These are phyloP conservation scores for Taenioides sp. DNA, from an alignment of 2,797 vertebrate species.

Conservation along the genomic window DNA sequence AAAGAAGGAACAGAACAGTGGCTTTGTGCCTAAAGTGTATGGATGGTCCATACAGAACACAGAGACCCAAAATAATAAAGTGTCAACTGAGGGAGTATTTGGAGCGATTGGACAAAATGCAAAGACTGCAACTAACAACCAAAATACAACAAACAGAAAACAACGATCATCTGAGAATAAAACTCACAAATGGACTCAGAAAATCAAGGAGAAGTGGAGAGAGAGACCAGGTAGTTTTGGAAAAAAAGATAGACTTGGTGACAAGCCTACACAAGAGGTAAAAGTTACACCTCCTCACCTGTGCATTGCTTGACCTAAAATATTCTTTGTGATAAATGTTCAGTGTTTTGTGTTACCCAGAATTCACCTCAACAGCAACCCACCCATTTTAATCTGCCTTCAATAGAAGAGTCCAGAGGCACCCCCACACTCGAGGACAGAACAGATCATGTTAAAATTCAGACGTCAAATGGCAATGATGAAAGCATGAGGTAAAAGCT, in stretches of 20 bases:
- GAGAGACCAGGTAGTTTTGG: conserved; percentile 50
- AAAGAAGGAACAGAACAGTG: conserved; percentile 23
- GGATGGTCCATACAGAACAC: conserved; percentile 40
- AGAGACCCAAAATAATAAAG: conserved; percentile 22
- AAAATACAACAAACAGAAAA: conserved; percentile 36
- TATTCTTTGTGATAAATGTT: background rate
- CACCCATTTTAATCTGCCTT: conserved; percentile 4
- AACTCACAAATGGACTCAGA: conserved; percentile 70
- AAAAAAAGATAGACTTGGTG: conserved; percentile 38
- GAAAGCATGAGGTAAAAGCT: conserved; percentile 51
- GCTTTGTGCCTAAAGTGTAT: conserved; percentile 34
- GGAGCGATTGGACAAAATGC: conserved; percentile 21
- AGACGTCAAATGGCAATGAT: conserved; percentile 23
- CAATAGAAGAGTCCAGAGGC: conserved; percentile 28
- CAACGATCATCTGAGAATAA: conserved; percentile 48
- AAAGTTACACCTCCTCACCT: conserved; percentile 40
- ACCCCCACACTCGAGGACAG: conserved; percentile 12
- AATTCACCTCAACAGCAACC: conserved; percentile 32
- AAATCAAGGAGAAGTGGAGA: conserved; percentile 68
- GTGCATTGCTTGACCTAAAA: background rate
- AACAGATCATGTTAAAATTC: conserved; percentile 21
- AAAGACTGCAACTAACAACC: conserved; percentile 14
- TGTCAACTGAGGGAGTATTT: conserved; percentile 22
- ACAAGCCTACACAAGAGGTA: conserved; percentile 13
- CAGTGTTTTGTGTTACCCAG: conserved; percentile 21